Percentiles rank a stretch among this genome's conserved stretches.
These are phyloP conservation scores for Dicentrarchus labrax DNA, from an alignment of 2,113 vertebrate species.

Conservation along the genomic window DNA sequence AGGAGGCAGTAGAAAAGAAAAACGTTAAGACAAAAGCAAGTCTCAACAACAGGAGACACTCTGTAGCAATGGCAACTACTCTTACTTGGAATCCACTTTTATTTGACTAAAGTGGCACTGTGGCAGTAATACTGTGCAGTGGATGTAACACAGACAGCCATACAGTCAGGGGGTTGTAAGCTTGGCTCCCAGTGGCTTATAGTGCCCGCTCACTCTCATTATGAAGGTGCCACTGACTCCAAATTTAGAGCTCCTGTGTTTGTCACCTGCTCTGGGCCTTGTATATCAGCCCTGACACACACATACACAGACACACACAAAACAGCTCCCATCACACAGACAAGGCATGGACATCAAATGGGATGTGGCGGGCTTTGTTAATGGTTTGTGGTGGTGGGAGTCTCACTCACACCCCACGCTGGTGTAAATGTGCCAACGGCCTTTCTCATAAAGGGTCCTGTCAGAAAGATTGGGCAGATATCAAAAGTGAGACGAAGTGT, in stretches of 20 bases:
- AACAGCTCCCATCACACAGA: constrained; percentile 47
- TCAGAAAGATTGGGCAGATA: constrained; percentile 47
- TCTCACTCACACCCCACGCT: constrained; percentile 50
- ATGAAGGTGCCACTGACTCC: constrained; percentile 64
- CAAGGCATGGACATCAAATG: constrained; percentile 47
- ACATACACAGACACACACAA: constrained; percentile 44
- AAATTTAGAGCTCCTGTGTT: constrained; percentile 73
- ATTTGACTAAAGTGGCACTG: constrained; percentile 41
- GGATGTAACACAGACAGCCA: constrained; percentile 18
- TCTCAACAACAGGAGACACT: constrained; percentile 9
- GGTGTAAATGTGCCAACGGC: constrained; percentile 68
- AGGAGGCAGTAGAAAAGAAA: constrained; percentile 30
- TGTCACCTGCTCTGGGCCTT: constrained; percentile 67
- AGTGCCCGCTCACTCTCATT: constrained; percentile 58
- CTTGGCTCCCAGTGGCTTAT: constrained; percentile 34
- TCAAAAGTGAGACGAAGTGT: constrained; percentile 57
- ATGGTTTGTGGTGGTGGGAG: constrained; percentile 50
- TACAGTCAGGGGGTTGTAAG: constrained; percentile 52
- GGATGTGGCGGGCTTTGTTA: constrained; percentile 36
- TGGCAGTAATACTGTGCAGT: constrained; percentile 28
- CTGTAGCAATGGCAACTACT: constrained; percentile 16
- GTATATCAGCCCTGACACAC: constrained; percentile 58
- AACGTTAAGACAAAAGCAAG: constrained; percentile 16
- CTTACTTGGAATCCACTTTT: constrained; percentile 33
- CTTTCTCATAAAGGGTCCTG: constrained; percentile 43